phyloP scores from a whole-genome alignment of 2,797 vertebrate species.

The Fistularia commersonii region DNA sequence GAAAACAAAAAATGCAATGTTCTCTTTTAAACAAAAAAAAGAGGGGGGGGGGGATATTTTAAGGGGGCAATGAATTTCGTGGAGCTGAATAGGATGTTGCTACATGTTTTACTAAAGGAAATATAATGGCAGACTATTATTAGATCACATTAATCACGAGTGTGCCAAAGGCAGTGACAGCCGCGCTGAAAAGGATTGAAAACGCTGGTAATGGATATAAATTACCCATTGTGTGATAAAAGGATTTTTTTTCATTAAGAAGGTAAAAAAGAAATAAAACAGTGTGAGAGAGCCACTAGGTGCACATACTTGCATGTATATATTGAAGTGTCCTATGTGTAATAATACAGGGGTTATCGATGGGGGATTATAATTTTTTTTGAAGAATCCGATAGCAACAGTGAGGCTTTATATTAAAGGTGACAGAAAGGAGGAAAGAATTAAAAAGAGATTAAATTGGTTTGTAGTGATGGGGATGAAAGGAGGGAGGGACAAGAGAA shows the following conservation, averaged over 20 bases:
- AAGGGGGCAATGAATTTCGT: conserved; percentile 99
- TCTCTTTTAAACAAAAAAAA: conserved; percentile 93
- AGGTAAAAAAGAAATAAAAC: conserved; percentile 98
- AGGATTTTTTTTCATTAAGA: conserved; percentile 99
- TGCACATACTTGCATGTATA: conserved; percentile 55
- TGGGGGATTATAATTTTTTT: conserved; percentile 77
- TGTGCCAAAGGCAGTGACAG: conserved; percentile 99
- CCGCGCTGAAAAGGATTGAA: conserved; percentile 99
- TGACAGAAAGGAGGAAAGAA: conserved; percentile 64
- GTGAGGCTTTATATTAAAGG: conserved; percentile 72
- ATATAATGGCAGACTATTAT: conserved; percentile 99
- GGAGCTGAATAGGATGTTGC: conserved; percentile 99
- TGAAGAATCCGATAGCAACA: conserved; percentile 80
- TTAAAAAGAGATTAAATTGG: conserved; percentile 73
- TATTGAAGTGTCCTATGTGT: conserved; percentile 61
- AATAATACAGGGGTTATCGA: conserved; percentile 82
- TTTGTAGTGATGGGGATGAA: conserved; percentile 63
- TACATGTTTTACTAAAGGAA: conserved; percentile 99
- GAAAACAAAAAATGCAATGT: conserved; percentile 85
- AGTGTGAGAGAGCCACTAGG: conserved; percentile 86
- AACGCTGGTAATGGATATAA: conserved; percentile 99
- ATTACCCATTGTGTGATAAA: conserved; percentile 99
- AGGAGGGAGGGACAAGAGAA: conserved; percentile 35
- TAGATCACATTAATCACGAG: conserved; percentile 99
- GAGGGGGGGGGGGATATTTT: conserved; percentile 91